Conservation (phyloP, 2,888 invertebrate genomes). For the Branchellion lobata region DNA sequence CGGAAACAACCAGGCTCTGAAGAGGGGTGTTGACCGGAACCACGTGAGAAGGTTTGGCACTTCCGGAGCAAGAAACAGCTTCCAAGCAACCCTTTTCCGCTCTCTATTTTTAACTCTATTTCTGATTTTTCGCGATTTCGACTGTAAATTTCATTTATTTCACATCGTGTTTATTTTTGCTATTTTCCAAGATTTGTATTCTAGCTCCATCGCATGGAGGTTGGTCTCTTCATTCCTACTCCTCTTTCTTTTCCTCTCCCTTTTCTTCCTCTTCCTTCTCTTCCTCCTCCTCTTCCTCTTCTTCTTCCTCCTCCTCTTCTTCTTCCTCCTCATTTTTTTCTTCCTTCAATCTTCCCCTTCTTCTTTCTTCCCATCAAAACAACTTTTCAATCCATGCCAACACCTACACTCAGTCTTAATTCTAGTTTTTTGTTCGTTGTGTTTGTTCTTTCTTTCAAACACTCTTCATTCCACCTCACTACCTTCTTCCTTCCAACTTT, state of each 20-base stretch:
- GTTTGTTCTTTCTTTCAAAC: too few relatives aligned
- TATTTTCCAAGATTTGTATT: too few relatives aligned
- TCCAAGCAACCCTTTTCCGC: neutral
- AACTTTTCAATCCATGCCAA: too few relatives aligned
- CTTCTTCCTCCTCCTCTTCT: too few relatives aligned
- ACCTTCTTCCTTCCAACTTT: too few relatives aligned
- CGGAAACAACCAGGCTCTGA: constrained; percentile 36
- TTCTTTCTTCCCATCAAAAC: too few relatives aligned
- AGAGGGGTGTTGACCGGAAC: constrained; percentile 28
- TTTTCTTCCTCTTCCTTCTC: neutral
- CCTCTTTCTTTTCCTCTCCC: neutral
- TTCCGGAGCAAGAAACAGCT: neutral
- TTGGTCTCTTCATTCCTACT: neutral
- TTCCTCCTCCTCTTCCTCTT: too few relatives aligned
- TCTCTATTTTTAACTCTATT: neutral
- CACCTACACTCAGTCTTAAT: too few relatives aligned
- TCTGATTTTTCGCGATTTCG: neutral
- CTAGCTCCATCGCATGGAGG: neutral
- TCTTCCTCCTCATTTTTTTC: neutral
- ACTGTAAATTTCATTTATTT: neutral
- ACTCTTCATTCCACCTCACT: too few relatives aligned
- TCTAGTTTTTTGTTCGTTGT: too few relatives aligned
- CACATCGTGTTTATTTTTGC: neutral
- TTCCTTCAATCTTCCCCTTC: too few relatives aligned
- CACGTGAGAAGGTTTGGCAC: neutral